phyloP scores from a whole-genome alignment of 1,140 invertebrate species.

The Papilio xuthus region DNA sequence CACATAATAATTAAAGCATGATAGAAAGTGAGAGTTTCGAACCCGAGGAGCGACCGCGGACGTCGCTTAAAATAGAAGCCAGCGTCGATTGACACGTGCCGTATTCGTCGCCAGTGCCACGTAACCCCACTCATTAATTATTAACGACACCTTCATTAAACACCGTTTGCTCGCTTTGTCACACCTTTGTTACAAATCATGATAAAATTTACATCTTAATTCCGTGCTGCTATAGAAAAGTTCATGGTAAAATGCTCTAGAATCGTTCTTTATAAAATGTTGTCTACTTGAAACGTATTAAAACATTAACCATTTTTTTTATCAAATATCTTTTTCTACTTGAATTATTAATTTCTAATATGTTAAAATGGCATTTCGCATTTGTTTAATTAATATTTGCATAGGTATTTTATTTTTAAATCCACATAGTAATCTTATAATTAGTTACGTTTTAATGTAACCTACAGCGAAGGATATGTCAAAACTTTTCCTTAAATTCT shows the following conservation, averaged over 20 bases:
- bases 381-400: no score
- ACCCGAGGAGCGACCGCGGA: constrained; percentile 50
- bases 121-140: constrained; percentile 37
- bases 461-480: no score
- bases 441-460: no score
- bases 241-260: neutral
- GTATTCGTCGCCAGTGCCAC: constrained; percentile 19
- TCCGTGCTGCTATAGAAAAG: neutral
- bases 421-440: no score
- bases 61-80: constrained; percentile 67
- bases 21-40: constrained; percentile 74
- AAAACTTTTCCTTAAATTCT: no score
- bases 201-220: neutral
- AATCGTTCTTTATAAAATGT: no score
- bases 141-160: constrained; percentile 9
- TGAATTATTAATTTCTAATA: no score
- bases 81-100: constrained; percentile 66
- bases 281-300: neutral
- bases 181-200: neutral
- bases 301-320: no score
- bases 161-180: constrained; percentile 1
- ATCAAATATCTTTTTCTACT: no score
- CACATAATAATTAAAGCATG: constrained; percentile 78
- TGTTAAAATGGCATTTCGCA: no score
- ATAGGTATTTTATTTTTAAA: no score